A percentile compares a stretch with the other conserved stretches of the same genome.
Evolutionary conservation across 2,888 invertebrate species (phyloP).

Genomic region (Gibbula magus): DNA sequence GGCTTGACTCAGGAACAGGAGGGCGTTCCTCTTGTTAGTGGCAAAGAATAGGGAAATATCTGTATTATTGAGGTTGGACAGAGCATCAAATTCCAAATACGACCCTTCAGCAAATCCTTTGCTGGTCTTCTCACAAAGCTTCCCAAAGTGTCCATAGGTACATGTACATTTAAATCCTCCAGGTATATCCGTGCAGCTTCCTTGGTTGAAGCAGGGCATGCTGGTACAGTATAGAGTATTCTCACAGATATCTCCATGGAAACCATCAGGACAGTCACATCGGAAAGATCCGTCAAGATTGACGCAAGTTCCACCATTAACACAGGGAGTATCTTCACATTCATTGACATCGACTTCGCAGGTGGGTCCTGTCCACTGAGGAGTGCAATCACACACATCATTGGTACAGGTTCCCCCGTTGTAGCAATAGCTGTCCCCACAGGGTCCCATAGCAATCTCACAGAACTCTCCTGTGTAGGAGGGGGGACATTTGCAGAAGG

Average conservation of each 20-base stretch:
- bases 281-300: conserved; percentile 58
- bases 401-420: conserved; percentile 87
- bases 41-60: conserved; percentile 92
- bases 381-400: conserved; percentile 57
- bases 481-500: conserved; percentile 89
- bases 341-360: conserved; percentile 64
- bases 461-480: conserved; percentile 94
- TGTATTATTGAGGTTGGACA: conserved; percentile 88
- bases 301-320: conserved; percentile 86
- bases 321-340: conserved; percentile 92
- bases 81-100: conserved; percentile 89
- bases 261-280: conserved; percentile 65
- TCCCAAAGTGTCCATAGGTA: conserved; percentile 88
- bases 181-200: conserved; percentile 54
- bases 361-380: conserved; percentile 59
- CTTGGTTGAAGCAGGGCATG: conserved; percentile 62
- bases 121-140: conserved; percentile 92
- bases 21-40: conserved; percentile 88
- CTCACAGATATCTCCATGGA: conserved; percentile 65
- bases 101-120: conserved; percentile 92
- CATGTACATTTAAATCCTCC: conserved; percentile 89
- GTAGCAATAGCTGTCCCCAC: conserved; percentile 93
- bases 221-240: conserved; percentile 54
- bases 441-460: conserved; percentile 89
- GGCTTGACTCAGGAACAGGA: conserved; percentile 92